phyloP scores from a whole-genome alignment of 2,888 invertebrate genomes.

The Meteorus cinctellus region DNA sequence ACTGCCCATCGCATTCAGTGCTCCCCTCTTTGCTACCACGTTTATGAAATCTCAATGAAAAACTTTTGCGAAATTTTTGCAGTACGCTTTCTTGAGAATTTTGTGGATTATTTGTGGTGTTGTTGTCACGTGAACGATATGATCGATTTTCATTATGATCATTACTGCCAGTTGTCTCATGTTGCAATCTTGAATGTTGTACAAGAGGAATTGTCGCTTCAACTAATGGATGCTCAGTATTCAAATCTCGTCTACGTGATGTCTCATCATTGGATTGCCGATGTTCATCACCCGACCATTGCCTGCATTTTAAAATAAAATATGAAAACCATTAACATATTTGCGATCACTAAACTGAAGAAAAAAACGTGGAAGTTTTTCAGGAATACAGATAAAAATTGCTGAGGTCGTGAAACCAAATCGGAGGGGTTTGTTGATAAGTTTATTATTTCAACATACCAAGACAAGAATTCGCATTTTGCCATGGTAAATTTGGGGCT shows the following conservation, averaged over 20 bases:
- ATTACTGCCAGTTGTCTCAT: conserved; percentile 54
- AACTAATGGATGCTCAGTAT: conserved; percentile 65
- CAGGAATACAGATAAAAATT: too few species aligned
- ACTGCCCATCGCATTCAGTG: conserved; percentile 70
- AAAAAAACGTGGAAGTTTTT: too few species aligned
- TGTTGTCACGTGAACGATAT: conserved; percentile 48
- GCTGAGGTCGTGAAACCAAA: background rate
- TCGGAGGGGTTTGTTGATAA: background rate
- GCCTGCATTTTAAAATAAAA: conserved; percentile 55
- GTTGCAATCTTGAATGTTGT: conserved; percentile 62
- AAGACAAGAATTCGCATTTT: conserved; percentile 1
- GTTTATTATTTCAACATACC: background rate
- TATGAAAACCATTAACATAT: conserved; percentile 17
- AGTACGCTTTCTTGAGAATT: conserved; percentile 77
- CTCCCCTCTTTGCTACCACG: conserved; percentile 74
- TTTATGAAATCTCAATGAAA: conserved; percentile 78
- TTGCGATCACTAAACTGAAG: too few species aligned
- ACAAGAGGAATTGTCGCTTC: conserved; percentile 65
- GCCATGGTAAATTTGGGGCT: conserved; percentile 17
- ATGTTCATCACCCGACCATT: conserved; percentile 64
- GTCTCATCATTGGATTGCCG: conserved; percentile 54
- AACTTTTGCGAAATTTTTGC: conserved; percentile 82
- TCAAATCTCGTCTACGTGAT: conserved; percentile 51
- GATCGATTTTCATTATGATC: conserved; percentile 52
- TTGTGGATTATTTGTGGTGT: conserved; percentile 46